Evolutionary conservation across 2,113 vertebrate species (phyloP).

Genomic region (Limanda limanda): DNA sequence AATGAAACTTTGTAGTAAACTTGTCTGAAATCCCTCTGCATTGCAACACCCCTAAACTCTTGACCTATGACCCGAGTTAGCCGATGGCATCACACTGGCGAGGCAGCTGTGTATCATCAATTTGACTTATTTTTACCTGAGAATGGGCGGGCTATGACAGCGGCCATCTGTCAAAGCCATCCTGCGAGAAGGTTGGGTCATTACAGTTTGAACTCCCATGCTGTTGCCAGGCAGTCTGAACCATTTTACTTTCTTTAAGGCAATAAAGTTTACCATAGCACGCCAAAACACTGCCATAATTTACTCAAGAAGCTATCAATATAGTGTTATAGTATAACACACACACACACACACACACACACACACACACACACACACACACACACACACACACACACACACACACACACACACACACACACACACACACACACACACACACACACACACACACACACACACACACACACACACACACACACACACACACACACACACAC

Average conservation of each 20-base stretch:
- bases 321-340: too few relatives aligned
- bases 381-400: too few relatives aligned
- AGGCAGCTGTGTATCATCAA: conserved; percentile 30
- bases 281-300: conserved; percentile 36
- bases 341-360: background rate
- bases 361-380: too few relatives aligned
- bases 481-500: too few relatives aligned
- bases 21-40: conserved; percentile 15
- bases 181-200: conserved; percentile 15
- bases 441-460: too few relatives aligned
- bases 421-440: too few relatives aligned
- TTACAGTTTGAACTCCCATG: conserved; percentile 11
- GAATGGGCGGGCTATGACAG: conserved; percentile 20
- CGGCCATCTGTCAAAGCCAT: conserved; percentile 37
- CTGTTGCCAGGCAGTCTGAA: conserved; percentile 50
- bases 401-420: too few relatives aligned
- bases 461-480: too few relatives aligned
- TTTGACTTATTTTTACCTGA: conserved; percentile 31
- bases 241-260: conserved; percentile 10
- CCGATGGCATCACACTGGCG: conserved; percentile 5
- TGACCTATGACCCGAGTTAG: conserved; percentile 15
- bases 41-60: conserved; percentile 5
- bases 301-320: conserved; percentile 10
- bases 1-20: conserved; percentile 1
- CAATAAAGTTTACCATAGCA: conserved; percentile 8